These are phyloP conservation scores for Machaerirhynchus nigripectus DNA, from an alignment of 2,113 vertebrate species.

Conservation along the genomic window DNA sequence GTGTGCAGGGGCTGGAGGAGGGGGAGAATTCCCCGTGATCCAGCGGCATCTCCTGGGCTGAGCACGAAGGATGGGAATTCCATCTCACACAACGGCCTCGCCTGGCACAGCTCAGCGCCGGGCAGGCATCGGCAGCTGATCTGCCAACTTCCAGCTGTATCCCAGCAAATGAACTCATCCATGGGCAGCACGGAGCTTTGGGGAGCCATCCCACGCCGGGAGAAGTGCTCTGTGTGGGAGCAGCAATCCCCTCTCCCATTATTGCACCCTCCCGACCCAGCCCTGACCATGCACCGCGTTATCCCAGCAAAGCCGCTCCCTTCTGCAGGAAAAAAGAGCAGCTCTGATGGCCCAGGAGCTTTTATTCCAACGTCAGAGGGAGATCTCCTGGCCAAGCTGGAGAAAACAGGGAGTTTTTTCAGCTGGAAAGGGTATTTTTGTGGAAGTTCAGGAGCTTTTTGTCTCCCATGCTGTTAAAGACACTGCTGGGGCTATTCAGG, in stretches of 20 bases:
- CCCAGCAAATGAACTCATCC: conserved; percentile 33
- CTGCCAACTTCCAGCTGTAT: conserved; percentile 39
- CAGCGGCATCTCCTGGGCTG: not conserved
- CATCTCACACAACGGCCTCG: no score
- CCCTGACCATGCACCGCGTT: not conserved
- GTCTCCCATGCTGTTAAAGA: not conserved
- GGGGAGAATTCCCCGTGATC: not conserved
- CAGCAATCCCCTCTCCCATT: conserved; percentile 34
- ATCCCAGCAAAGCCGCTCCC: not conserved
- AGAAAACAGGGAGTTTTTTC: fast-evolving
- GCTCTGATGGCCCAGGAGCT: not conserved
- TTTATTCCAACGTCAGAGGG: not conserved
- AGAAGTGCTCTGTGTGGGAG: conserved; percentile 7
- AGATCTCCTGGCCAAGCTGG: not conserved
- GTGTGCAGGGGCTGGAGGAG: not conserved
- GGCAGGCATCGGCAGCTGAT: conserved; percentile 16
- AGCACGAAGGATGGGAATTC: not conserved
- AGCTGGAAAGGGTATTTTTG: fast-evolving
- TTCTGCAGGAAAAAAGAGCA: not conserved
- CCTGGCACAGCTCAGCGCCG: not conserved
- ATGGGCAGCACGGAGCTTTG: conserved; percentile 14
- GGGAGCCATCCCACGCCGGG: not conserved
- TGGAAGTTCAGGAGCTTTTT: not conserved
- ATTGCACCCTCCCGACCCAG: conserved; percentile 13
- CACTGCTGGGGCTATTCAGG: not conserved